Evolutionary conservation across 2,113 vertebrate species (phyloP).

Genomic region (Stomatorhinus ivindoensis): DNA sequence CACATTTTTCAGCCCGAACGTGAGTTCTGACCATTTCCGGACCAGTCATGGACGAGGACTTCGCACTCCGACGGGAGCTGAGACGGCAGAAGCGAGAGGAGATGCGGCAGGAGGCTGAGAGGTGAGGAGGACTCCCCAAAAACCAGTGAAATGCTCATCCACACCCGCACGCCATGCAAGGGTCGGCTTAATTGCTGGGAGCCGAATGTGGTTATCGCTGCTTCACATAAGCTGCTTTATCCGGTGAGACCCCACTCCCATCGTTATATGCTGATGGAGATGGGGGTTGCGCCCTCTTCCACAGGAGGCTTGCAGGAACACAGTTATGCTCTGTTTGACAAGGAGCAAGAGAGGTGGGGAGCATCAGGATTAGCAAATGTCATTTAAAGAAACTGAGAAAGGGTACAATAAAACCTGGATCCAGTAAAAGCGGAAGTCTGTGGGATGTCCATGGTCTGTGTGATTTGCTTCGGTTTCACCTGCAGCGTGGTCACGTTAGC

Average conservation of each 20-base stretch:
- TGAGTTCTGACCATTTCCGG: conserved; percentile 26
- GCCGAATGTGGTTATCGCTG: background rate
- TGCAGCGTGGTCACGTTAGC: background rate
- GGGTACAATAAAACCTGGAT: background rate
- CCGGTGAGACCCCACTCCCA: background rate
- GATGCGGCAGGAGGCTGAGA: conserved; percentile 73
- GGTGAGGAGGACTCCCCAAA: conserved; percentile 51
- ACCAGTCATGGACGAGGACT: conserved; percentile 79
- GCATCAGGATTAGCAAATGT: background rate
- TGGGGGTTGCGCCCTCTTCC: background rate
- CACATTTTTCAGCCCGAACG: conserved; percentile 39
- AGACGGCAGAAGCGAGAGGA: conserved; percentile 76
- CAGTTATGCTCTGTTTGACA: background rate
- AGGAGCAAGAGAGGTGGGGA: background rate
- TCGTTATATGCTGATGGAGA: background rate
- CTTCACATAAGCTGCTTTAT: background rate
- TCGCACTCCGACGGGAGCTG: conserved; percentile 72
- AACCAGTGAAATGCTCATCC: background rate
- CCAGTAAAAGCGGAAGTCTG: background rate
- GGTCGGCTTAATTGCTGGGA: background rate
- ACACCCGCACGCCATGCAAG: background rate
- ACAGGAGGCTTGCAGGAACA: background rate
- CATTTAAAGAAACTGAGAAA: background rate
- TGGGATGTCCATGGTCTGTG: background rate
- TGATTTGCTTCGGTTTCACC: background rate